phyloP scores from a whole-genome alignment of 2,797 vertebrate species.

The Alfaro cultratus region DNA sequence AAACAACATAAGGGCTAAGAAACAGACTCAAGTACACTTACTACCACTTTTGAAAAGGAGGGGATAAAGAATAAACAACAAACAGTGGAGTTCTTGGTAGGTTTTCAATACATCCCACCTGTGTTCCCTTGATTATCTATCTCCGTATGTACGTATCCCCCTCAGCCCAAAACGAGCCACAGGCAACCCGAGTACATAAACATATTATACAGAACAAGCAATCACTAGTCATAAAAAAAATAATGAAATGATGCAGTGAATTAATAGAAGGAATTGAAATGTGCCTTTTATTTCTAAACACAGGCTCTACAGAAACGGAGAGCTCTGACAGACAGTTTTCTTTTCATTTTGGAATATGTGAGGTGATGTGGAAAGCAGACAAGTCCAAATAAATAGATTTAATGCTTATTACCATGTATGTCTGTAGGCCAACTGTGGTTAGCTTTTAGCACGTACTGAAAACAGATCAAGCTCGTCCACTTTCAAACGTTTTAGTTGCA shows the following conservation, averaged over 20 bases:
- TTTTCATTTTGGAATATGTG: constrained; percentile 47
- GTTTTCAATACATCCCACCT: constrained; percentile 42
- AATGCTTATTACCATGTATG: not conserved
- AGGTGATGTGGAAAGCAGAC: constrained; percentile 23
- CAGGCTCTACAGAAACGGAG: constrained; percentile 50
- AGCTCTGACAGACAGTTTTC: constrained; percentile 54
- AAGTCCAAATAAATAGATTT: constrained; percentile 1
- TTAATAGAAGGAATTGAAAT: constrained; percentile 53
- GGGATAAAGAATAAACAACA: constrained; percentile 57
- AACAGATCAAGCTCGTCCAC: not conserved
- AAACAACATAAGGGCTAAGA: constrained; percentile 67
- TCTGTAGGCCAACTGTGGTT: constrained; percentile 9
- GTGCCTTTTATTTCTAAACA: constrained; percentile 52
- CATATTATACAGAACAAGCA: constrained; percentile 57
- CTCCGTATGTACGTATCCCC: constrained; percentile 27
- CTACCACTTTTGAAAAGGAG: constrained; percentile 44
- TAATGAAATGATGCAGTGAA: constrained; percentile 35
- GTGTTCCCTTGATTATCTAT: constrained; percentile 32
- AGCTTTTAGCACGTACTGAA: constrained; percentile 6
- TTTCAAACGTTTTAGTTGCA: not conserved
- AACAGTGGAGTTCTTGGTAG: constrained; percentile 33
- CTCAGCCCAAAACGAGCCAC: constrained; percentile 32
- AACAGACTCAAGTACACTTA: constrained; percentile 56
- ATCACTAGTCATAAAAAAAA: constrained; percentile 58
- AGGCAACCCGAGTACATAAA: constrained; percentile 53